phyloP scores from a whole-genome alignment of 2,113 vertebrate genomes.

The Polypterus bichir region DNA sequence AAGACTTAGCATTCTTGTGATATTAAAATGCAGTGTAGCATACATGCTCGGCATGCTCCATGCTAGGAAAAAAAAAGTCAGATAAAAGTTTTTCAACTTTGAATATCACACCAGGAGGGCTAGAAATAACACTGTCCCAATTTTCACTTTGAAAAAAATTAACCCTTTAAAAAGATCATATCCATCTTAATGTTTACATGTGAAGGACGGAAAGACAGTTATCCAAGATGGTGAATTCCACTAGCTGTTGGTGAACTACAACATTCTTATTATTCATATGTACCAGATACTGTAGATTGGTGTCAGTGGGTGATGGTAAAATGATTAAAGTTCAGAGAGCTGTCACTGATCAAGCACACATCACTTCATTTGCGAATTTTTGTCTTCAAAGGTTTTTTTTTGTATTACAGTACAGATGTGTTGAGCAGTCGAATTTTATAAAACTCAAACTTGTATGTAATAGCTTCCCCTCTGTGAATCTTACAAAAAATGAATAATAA shows the following conservation, averaged over 20 bases:
- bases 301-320: too few relatives aligned
- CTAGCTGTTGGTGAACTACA: too few relatives aligned
- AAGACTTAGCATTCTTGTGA: conserved; percentile 21
- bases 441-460: conserved; percentile 44
- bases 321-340: too few relatives aligned
- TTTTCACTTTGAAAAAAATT: conserved; percentile 12
- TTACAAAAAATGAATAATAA: conserved; percentile 24
- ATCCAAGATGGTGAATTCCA: too few relatives aligned
- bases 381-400: conserved; percentile 44
- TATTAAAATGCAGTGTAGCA: conserved; percentile 20
- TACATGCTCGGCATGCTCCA: conserved; percentile 11
- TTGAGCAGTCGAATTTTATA: conserved; percentile 36
- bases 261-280: too few relatives aligned
- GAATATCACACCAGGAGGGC: conserved; percentile 12
- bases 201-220: too few relatives aligned
- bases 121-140: conserved; percentile 17
- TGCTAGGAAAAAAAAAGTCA: neutral
- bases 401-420: conserved; percentile 35
- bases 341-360: conserved; percentile 35
- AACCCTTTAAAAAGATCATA: neutral
- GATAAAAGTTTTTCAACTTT: conserved; percentile 10
- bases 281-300: too few relatives aligned
- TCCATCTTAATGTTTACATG: too few relatives aligned
- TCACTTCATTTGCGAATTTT: conserved; percentile 38
- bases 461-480: conserved; percentile 48